Evolutionary conservation across 2,113 vertebrate genomes (phyloP).

Genomic region (Aviceda subcristata): DNA sequence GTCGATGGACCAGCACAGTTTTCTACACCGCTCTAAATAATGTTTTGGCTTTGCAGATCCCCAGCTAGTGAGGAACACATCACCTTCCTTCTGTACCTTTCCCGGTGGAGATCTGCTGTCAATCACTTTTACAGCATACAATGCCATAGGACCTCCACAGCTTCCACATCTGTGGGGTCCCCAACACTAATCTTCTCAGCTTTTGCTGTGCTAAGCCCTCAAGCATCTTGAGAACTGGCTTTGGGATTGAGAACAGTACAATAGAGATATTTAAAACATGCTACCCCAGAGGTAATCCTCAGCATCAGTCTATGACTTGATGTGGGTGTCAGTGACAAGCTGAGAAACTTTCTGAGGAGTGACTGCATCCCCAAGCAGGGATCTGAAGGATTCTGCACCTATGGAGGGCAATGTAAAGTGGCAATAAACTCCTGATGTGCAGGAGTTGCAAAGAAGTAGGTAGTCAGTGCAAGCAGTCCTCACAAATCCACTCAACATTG

Average conservation of each 20-base stretch:
- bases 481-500: neutral
- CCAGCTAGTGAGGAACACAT: neutral
- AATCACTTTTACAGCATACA: neutral
- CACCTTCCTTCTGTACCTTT: neutral
- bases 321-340: neutral
- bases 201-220: neutral
- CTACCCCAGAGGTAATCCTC: neutral
- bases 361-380: neutral
- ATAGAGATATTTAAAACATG: neutral
- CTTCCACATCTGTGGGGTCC: neutral
- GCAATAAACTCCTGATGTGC: neutral
- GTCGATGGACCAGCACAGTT: neutral
- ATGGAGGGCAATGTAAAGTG: neutral
- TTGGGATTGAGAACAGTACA: neutral
- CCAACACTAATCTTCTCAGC: neutral
- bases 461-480: neutral
- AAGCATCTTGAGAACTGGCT: neutral
- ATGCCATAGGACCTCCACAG: neutral
- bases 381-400: neutral
- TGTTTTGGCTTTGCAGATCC: neutral
- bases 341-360: neutral
- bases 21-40: neutral
- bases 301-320: neutral
- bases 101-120: neutral
- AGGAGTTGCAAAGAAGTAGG: neutral